Evolutionary conservation across 64 coral and sea anemone species (phyloP).

Genomic region (Platygyra sinensis): DNA sequence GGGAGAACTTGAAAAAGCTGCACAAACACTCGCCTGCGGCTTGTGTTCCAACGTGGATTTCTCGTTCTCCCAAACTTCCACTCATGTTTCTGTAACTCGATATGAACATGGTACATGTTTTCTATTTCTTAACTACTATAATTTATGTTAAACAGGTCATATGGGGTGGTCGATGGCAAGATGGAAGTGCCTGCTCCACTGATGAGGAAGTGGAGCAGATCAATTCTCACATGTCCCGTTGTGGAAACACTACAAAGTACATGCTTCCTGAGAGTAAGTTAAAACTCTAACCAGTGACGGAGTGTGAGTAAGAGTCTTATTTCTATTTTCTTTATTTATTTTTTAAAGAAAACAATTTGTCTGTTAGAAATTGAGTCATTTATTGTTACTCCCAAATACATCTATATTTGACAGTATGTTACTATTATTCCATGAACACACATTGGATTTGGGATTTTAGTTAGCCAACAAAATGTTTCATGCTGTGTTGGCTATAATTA

Average conservation of each 20-base stretch:
- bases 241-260: too few species aligned
- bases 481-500: background rate
- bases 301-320: background rate
- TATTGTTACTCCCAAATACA: background rate
- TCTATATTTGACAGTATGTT: background rate
- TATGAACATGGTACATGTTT: too few species aligned
- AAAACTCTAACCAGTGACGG: background rate
- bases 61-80: too few species aligned
- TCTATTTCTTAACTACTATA: too few species aligned
- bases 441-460: background rate
- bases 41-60: too few species aligned
- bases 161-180: conserved; percentile 67
- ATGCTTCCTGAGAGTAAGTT: conserved; percentile 57
- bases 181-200: conserved; percentile 64
- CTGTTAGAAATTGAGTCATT: background rate
- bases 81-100: too few species aligned
- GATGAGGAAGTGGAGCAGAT: conserved; percentile 84
- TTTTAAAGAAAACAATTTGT: background rate
- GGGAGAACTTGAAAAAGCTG: too few species aligned
- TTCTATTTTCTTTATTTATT: background rate
- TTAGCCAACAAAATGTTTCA: background rate
- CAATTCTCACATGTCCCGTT: conserved; percentile 60
- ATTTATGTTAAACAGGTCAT: conserved; percentile 27
- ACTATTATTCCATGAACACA: too few species aligned
- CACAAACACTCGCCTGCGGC: too few species aligned